Evolutionary conservation across 2,888 invertebrate species (phyloP), one percentile per base, ranked within the genome.

Genomic region (Hofmannophila pseudospretella): DNA sequence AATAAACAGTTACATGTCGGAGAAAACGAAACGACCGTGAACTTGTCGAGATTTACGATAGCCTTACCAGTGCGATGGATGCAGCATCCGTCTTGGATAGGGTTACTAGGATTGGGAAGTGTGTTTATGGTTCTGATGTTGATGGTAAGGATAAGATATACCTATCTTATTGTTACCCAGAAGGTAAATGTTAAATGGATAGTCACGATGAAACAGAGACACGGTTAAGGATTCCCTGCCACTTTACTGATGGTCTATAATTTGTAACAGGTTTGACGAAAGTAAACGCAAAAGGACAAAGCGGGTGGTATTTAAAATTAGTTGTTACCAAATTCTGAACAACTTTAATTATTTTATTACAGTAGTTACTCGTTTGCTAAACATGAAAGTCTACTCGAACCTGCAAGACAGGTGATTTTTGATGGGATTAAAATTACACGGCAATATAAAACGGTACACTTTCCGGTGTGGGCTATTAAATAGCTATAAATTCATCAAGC

Each of bases 381-480:
- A 32, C 30, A 37, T 35, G 8, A 39, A 32, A 31, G 13, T 16
- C 16, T 4, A 27, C 12, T 27, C 27, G 32, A 32, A 33, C 34
- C 28, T 30, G 8, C 19, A 8, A 13, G 29, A 26, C 37, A 41
- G 41, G 41, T 41, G 38, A 46, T 40, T 45, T 67, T 60, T 55
- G 54, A 72, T 70, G 57, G 57, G 55, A 53, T 58, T 64, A 58
- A 65, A 70, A 67, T 67, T 58, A 66, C 58, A 40, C 11, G 12
- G 52, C 49, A 43, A 55, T 57, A 48, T 47, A 51, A 59, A 72
- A 65, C 73, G 62, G 64, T 67, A 61, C 53, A 60, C 52, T 67
- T 67, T 66, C 70, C 68, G 66, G 56, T 47, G 45, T 33, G 37
- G 50, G 53, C 65, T 58, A 75, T 75, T 76, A 72, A 68, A 78